Base-by-base conservation (phyloP, 2,797 vertebrate genomes). In the Chelidonichthys spinosus region DNA sequence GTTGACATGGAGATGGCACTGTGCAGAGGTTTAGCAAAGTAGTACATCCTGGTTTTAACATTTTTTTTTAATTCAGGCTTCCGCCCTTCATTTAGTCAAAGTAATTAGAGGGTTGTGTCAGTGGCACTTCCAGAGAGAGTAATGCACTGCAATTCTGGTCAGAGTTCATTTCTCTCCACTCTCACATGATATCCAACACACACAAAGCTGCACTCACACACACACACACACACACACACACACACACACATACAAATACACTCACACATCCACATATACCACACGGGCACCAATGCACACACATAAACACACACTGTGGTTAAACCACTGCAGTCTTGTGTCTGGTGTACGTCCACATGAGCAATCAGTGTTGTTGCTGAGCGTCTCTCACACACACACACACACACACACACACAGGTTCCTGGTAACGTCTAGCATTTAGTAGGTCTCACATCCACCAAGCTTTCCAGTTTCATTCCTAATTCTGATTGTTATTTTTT, bases 91-190 rank as follows among this genome's bases (percentile, higher is more conserved):
- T 89, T 87, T 75, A 86, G 72, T 82, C 54, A 15, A 66, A 73
- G 52, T 89, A 89, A 92, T 89, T 77, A 85, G 74, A 86, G 86
- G 83, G 61, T 80, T 84, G 66, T 63, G 79, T 85, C 72, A 67
- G 68, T 60, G 77, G 80, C 69, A 80, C 70, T 43, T 69, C 65
- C 67, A 69, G 39, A 76, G 63, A 52, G 39, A 75, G 58, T 71
- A 68, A 86, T 75, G 58, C 18, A 54, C 77, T 78, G 7, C 87
- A 84, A 85, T 85, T 78, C 67, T 83, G 77, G 80, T 72, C 42
- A 54, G 70, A 84, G 67, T 79, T 80, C 14, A 83, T 81, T 70
- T 72, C 69, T 55, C 65, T 63, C 69, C 58, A 36, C 60, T 75
- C 70, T 71, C 78, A 79, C 74, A 73, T 60, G 70, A 66, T 58